Evolutionary conservation across 2,113 vertebrate genomes (phyloP).

Genomic region (Sylvilagus bachmani): DNA sequence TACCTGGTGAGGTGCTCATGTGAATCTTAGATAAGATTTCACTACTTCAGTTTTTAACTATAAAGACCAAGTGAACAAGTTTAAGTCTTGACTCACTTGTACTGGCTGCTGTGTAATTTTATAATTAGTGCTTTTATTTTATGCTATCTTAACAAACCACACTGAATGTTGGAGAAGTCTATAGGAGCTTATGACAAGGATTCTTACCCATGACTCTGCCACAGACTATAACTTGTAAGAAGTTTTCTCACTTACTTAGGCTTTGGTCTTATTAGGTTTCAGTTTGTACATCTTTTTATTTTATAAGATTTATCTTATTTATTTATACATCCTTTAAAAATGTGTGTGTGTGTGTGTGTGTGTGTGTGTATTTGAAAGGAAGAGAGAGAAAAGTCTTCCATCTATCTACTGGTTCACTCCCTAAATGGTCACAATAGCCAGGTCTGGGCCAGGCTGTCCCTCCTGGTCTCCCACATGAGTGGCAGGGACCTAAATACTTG

Average conservation of each 20-base stretch:
- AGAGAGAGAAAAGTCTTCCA: too few relatives aligned
- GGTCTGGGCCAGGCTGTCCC: too few relatives aligned
- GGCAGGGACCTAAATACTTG: too few relatives aligned
- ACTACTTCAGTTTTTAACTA: constrained; percentile 1
- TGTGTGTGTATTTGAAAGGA: too few relatives aligned
- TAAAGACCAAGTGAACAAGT: neutral
- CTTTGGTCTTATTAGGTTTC: constrained; percentile 42
- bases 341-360: too few relatives aligned
- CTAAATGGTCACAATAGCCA: too few relatives aligned
- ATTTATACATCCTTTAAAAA: too few relatives aligned
- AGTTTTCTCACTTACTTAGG: constrained; percentile 52
- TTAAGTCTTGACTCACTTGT: constrained; percentile 39
- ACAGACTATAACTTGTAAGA: neutral
- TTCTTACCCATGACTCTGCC: constrained; percentile 33
- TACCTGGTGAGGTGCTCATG: neutral
- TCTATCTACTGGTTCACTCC: too few relatives aligned
- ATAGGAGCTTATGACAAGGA: neutral
- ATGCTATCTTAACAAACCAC: constrained; percentile 8
- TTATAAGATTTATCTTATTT: too few relatives aligned
- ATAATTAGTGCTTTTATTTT: neutral
- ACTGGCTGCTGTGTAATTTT: neutral
- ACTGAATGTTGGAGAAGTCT: neutral
- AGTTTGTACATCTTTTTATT: neutral
- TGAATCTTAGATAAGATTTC: constrained; percentile 37
- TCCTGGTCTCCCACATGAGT: too few relatives aligned